Evolutionary conservation across 2,113 vertebrate genomes (phyloP).

Genomic region (Dolichotis patagonum): DNA sequence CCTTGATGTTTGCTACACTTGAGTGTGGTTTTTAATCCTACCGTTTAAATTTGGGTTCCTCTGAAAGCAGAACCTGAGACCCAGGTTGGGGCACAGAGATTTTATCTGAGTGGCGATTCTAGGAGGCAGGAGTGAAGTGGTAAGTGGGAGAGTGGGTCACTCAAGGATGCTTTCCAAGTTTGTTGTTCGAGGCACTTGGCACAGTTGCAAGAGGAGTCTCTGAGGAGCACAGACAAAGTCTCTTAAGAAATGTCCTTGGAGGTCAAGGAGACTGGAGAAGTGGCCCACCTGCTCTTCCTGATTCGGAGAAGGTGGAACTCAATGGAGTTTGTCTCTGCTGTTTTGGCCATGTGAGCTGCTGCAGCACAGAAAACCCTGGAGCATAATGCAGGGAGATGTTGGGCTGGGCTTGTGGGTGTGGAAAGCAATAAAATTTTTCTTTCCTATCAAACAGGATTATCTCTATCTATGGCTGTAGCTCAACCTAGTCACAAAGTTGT

Average conservation of each 20-base stretch:
- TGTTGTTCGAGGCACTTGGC: not conserved
- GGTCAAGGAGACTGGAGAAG: not conserved
- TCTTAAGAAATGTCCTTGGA: not conserved
- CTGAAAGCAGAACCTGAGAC: not conserved
- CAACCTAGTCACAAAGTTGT: not conserved
- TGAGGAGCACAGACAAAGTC: not conserved
- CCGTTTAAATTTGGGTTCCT: not conserved
- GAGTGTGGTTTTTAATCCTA: not conserved
- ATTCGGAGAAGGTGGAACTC: rapidly evolving
- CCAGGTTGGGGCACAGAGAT: not conserved
- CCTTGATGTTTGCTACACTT: not conserved
- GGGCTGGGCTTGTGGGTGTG: not conserved
- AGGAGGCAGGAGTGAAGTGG: not conserved
- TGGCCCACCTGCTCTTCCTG: not conserved
- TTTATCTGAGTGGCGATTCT: not conserved
- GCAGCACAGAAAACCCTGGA: not conserved
- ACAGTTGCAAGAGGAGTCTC: not conserved
- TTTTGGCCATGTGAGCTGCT: not conserved
- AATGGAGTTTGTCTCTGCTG: not conserved
- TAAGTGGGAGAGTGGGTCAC: not conserved
- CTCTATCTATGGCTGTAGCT: not conserved
- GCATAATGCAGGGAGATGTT: not conserved
- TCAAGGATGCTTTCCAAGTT: not conserved
- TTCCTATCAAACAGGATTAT: not conserved
- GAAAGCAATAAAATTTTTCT: not conserved